Percentiles rank a stretch among this genome's conserved stretches.
phyloP scores from a whole-genome alignment of 2,888 invertebrate species.

The Hipparchia sbordonii region DNA sequence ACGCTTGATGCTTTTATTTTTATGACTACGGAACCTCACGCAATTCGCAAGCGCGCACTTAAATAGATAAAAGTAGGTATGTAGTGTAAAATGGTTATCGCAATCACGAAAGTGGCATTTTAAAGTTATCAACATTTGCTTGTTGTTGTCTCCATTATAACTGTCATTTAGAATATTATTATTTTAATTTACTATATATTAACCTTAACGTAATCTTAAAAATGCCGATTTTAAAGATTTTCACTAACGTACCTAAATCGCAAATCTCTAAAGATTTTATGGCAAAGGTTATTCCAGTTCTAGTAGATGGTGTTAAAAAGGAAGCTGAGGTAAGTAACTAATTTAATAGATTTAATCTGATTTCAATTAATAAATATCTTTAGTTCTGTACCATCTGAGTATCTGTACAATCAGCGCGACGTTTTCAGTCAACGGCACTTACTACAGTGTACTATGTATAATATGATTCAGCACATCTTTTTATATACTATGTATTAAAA shows the following conservation, averaged over 20 bases:
- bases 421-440: no score
- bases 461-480: no score
- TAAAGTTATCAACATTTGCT: background rate
- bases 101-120: constrained; percentile 8
- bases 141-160: background rate
- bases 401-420: no score
- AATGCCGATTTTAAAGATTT: constrained; percentile 67
- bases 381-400: no score
- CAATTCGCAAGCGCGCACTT: background rate
- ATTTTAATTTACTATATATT: no score
- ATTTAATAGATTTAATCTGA: no score
- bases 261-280: constrained; percentile 61
- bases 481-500: no score
- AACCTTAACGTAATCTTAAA: constrained; percentile 8
- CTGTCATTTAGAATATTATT: background rate
- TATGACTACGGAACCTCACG: background rate
- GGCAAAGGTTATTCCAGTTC: constrained; percentile 55
- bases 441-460: no score
- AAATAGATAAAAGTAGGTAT: background rate
- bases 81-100: constrained; percentile 2
- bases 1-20: no score
- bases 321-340: constrained; percentile 49
- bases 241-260: constrained; percentile 58
- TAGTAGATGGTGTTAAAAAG: constrained; percentile 52
- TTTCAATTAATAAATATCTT: background rate